Base-by-base conservation (phyloP, 1,140 invertebrate genomes). In the Drosophila littoralis region DNA sequence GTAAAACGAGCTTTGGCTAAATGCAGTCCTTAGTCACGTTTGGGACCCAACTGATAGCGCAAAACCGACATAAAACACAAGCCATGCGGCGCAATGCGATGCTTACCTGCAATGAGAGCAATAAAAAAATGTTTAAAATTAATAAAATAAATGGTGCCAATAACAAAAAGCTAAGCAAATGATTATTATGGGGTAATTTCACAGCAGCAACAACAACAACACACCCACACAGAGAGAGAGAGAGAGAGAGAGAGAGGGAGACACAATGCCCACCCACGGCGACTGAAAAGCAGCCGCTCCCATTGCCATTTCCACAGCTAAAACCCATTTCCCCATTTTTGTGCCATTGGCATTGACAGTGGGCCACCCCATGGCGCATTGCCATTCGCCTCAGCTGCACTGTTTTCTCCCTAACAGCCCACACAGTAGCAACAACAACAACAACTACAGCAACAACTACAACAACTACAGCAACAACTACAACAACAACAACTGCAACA, bases 101-200 rank as follows among this genome's bases (percentile, higher is more conserved):
- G 83, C 83, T 88, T 88, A 88, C 83, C 83, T 88, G 77, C 13
- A 88, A 88, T 33, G 51, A 77, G 51, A 77, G 36, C 43, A 57
- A 67, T 3, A 46, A 43, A 52, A 61, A 75, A 67, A 64, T 48
- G 42, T 36, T 36, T 52, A 38, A 67, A 65, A 69, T 65, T 45
- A 65, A 75, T 75, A 59, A 68, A 72, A 33, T 15, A 48, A 64
- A 55, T 12, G 10, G 40, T 35, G 58, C 15, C 69, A 73, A 42
- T 67, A 33, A 54, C 64, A 51, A 38, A 59, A 68, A 42, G 36
- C 35, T 22, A 5, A 45, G 35, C 7, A 35, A 48, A 38, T 42
- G 50, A 28, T 28, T 33, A 58, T 60, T 67, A 67, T 68, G 52
- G 36, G 42, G 57, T 55, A 68, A 73, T 66, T 72, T 66, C 36